These are phyloP conservation scores for Drosophila ananassae DNA, from an alignment of 1,140 invertebrate genomes.

Conservation along the genomic window DNA sequence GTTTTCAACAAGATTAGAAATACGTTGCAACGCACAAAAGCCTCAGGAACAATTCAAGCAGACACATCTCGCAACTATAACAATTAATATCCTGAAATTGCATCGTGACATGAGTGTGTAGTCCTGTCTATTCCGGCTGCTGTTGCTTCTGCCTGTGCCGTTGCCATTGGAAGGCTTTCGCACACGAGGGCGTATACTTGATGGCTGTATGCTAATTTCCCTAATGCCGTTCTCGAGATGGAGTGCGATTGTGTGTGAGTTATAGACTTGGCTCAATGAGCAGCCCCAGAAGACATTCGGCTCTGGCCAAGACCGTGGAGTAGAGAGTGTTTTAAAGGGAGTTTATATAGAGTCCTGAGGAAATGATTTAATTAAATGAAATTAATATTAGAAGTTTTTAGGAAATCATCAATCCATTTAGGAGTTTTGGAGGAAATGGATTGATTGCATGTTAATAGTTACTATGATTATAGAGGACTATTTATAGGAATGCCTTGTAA, in stretches of 20 bases:
- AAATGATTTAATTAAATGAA: slow-evolving; percentile 34
- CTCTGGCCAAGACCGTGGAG: too few relatives aligned
- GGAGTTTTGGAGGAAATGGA: not conserved
- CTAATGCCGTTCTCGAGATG: slow-evolving; percentile 54
- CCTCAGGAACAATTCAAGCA: slow-evolving; percentile 81
- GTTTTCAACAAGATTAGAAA: slow-evolving; percentile 81
- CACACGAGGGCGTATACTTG: slow-evolving; percentile 72
- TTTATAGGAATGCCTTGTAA: too few relatives aligned
- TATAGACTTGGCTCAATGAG: slow-evolving; percentile 49
- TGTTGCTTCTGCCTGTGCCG: slow-evolving; percentile 19
- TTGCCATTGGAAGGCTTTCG: slow-evolving; percentile 33
- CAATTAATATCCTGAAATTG: slow-evolving; percentile 78
- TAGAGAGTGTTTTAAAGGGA: slow-evolving; percentile 4
- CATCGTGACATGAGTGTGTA: slow-evolving; percentile 51
- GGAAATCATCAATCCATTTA: too few relatives aligned
- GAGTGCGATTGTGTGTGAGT: slow-evolving; percentile 54
- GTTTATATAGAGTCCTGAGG: not conserved
- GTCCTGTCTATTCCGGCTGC: slow-evolving; percentile 49
- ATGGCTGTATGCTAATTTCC: slow-evolving; percentile 75
- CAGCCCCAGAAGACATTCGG: slow-evolving; percentile 11
- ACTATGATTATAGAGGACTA: too few relatives aligned
- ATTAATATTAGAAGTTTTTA: not conserved
- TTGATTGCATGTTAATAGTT: too few relatives aligned
- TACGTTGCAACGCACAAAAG: slow-evolving; percentile 77
- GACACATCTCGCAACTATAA: slow-evolving; percentile 81